Evolutionary conservation across 2,888 invertebrate species (phyloP), one percentile per base, ranked within the genome.

Genomic region (Mechanitis mazaeus): DNA sequence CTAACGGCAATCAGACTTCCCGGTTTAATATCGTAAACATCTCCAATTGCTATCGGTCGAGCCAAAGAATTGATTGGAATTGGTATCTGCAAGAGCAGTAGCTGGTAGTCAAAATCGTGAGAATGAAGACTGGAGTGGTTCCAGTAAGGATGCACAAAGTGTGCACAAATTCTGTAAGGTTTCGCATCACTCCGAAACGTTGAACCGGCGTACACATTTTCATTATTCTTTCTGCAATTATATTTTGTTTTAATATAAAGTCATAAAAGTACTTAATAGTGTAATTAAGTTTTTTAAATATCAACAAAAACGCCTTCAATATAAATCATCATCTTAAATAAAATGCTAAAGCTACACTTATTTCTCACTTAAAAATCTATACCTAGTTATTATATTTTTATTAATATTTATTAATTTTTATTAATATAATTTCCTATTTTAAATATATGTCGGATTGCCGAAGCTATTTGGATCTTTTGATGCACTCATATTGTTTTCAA

Each of bases 21-120:
- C 0, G 81, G 71, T 0, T 3, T 42, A 0, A 87, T 63, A 42
- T 86, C 85, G 0, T 72, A 69, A 0, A 72, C 2, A 3, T 70
- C 68, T 0, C 82, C 89, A 3, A 90, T 87, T 1, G 85, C 85
- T 1, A 89, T 82, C 0, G 89, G 89, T 45, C 81, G 72, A 3
- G 83, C 69, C 7, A 11, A 65, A 0, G 69, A 54, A 0, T 83
- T 81, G 1, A 85, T 74, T 0, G 86, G 85, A 0, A 89, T 74
- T 0, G 86, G 75, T 0, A 7, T 69, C 70, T 87, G 83, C 60
- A 90, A 68, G 7, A 87, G 68, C 0, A 88, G 67, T 45, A 90
- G 76, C 72, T 88, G 89, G 71, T 82, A 90, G 59, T 90, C 89
- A 55, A 64, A 87, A 73, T 89, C 88, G 54, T 87, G 85, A 33